Base-by-base conservation (phyloP, 2,797 vertebrate species). In the Argya squamiceps region DNA sequence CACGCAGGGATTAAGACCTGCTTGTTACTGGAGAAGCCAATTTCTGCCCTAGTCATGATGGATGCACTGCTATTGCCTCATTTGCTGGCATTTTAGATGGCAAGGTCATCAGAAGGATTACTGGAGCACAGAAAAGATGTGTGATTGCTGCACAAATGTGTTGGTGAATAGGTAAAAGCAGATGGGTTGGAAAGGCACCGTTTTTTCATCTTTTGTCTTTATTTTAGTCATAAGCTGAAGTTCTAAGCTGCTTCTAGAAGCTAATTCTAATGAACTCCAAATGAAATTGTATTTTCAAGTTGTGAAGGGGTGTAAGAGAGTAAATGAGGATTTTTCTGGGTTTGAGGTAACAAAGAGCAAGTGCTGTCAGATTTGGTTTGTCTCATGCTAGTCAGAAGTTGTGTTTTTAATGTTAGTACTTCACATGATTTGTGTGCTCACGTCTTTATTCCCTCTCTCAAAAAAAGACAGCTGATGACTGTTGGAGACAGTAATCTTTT, bases 371-470 rank as follows among this genome's bases (percentile, higher is more conserved):
- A 55, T 24, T 29, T 58, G 29, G 0, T 88, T 84, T 78, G 11
- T 70, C 47, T 83, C n/a, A 14, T 17, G 24, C 29, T 77, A 50
- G 30, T 85, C 63, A 68, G 59, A 86, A 87, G 37, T n/a, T 91
- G 15, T 71, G 24, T 79, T 91, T 92, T 82, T 83, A 3, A 30
- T 11, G 7, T 55, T 74, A 46, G 29, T 60, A 34, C 8, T 75
- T 91, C 10, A 19, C 6, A 2, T 85, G 56, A 80, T 74, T 41
- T 83, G 34, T 43, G 9, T 37, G 11, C 39, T 84, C 15, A 14
- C 0, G 0, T 49, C 32, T 92, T 86, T 27, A 3, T 26, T 79
- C 4, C 1, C 24, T 34, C 11, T 44, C 12, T 43, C 16, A 32
- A n/a, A 74, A 62, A 69, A 71, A 41, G 12, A n/a, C 46, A 87